These are phyloP conservation scores for Drosophila malerkotliana DNA, from an alignment of 1,140 invertebrate genomes.

Conservation along the genomic window DNA sequence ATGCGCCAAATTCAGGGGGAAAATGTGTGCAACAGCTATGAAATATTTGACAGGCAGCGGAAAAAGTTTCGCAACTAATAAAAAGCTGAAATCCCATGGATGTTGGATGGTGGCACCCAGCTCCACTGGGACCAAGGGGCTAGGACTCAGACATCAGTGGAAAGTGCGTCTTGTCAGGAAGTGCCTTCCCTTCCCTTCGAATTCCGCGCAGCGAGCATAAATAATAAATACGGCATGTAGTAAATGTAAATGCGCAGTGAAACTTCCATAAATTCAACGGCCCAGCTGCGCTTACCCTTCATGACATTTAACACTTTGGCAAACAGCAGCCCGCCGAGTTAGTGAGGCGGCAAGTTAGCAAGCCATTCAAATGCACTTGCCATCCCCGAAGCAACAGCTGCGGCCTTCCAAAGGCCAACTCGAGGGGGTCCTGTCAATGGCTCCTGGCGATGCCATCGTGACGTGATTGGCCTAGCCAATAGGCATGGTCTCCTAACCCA, in stretches of 20 bases:
- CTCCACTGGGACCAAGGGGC: no score
- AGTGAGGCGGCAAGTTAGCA: slow-evolving; percentile 28
- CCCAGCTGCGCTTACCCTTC: slow-evolving; percentile 65
- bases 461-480: slow-evolving; percentile 25
- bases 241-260: slow-evolving; percentile 73
- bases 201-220: slow-evolving; percentile 37
- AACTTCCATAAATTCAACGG: slow-evolving; percentile 73
- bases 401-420: slow-evolving; percentile 36
- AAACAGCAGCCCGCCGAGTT: slow-evolving; percentile 54
- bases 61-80: slow-evolving; percentile 55
- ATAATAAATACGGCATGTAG: slow-evolving; percentile 77
- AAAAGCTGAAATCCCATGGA: slow-evolving; percentile 53
- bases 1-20: slow-evolving; percentile 10
- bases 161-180: slow-evolving; percentile 61
- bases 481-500: neutral
- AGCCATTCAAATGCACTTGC: slow-evolving; percentile 80
- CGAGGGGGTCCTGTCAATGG: slow-evolving; percentile 24
- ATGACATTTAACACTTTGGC: slow-evolving; percentile 81
- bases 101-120: neutral
- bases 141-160: slow-evolving; percentile 27
- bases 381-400: slow-evolving; percentile 78
- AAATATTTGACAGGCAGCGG: slow-evolving; percentile 51
- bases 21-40: slow-evolving; percentile 58
- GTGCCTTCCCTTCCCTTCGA: slow-evolving; percentile 27
- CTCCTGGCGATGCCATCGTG: slow-evolving; percentile 31